Evolutionary conservation across 1,140 invertebrate genomes (phyloP), one percentile per base, ranked within the genome.

Genomic region (Physella acuta): DNA sequence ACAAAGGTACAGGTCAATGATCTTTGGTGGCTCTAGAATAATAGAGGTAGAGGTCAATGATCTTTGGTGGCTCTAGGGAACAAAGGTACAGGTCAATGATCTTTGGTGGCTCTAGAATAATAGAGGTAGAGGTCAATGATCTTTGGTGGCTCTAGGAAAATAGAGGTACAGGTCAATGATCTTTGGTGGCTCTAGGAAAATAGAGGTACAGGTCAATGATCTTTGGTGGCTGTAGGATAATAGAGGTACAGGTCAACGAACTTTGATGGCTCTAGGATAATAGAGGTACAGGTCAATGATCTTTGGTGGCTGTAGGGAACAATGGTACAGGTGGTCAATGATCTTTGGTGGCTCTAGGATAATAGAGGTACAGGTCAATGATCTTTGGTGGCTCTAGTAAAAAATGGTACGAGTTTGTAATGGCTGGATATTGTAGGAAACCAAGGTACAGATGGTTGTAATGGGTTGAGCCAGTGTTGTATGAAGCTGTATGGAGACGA

Each of bases 321-420:
- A 11, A 20, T 8, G 67, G 2, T 73, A 76, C 30, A 74, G 52
- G n/a, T 74, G 59, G 3, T 70, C 61, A 39, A 72, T 70, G 62
- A 76, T 74, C 49, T 71, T 68, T 16, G 73, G 56, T 2, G 75
- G 75, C 36, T 74, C 75, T 76, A 34, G 1, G 37, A 39, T 11
- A 55, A 24, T n/a, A n/a, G n/a, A n/a, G n/a, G n/a, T 11, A 20
- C 20, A 44, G 8, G 58, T 17, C 61, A 62, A 51, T 28, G 20
- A 60, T 44, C 39, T 11, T 8, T 11, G 39, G 8, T 44, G 20
- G 8, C 20, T 44, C 8, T 11, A 44, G 39, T 11, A 44, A 44
- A 11, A 44, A 11, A 20, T 8, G 67, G 20, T 44, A 44, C 39
- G 20, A n/a, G n/a, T n/a, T n/a, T n/a, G n/a, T n/a, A n/a, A n/a